Base-by-base conservation (phyloP, 2,888 invertebrate genomes). In the Autographa pulchrina region DNA sequence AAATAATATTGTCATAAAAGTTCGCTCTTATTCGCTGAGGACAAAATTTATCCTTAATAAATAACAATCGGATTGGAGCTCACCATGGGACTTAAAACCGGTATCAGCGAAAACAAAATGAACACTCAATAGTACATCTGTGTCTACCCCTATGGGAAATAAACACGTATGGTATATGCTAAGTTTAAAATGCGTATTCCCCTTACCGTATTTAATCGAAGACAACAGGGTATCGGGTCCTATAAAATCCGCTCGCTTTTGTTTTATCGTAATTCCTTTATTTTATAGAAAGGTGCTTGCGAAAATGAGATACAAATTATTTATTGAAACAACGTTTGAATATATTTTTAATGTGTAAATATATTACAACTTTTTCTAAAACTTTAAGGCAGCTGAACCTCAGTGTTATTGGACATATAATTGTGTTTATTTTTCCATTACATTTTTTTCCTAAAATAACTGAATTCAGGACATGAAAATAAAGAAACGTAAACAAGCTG, bases 151-250 rank as follows among this genome's bases (percentile, higher is more conserved):
- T 43, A 16, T 43, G 43, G 43, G 43, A 43, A 54, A 54, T 54
- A 54, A 8, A 2, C 20, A n/a, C 18, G 11, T 54, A 20, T 54
- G 54, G 54, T 54, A 54, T 54, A 20, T 54, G 54, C 43, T 43
- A 18, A 20, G 54, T 54, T 54, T 11, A 54, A 20, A 54, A 54
- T 54, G 11, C 18, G 54, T 54, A 43, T 41, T 52, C 18, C 52
- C 52, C 52, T 52, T 52, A 18, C 18, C 52, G 52, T 52, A 52
- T 54, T 54, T 54, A 54, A 54, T 54, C 18, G 54, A 18, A 54
- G 54, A 54, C 18, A 20, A 18, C 18, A 4, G 18, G 18, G 54
- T 11, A 20, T 11, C 18, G 18, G 18, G 54, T 54, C 20, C 54
- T 9, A 20, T 54, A 8, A 54, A 11, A 54, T 54, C 20, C 18